A percentile compares a stretch with the other conserved stretches of the same genome.
Evolutionary conservation across 2,113 vertebrate genomes (phyloP).

Genomic region (Oxyura jamaicensis): DNA sequence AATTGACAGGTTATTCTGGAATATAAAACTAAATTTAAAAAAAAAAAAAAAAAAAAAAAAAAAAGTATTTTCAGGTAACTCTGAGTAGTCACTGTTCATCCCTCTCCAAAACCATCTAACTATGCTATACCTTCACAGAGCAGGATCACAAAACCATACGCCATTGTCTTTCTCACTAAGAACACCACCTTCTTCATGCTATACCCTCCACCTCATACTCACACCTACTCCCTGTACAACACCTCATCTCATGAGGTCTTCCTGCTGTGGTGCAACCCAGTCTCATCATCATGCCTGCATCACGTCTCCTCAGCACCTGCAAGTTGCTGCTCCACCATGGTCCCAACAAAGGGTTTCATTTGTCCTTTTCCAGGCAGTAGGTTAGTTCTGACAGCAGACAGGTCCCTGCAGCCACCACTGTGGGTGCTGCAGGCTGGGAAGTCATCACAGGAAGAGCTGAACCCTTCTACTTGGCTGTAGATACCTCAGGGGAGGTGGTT

Average conservation of each 20-base stretch:
- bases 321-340: rapidly evolving
- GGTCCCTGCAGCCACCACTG: not conserved
- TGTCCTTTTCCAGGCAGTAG: not conserved
- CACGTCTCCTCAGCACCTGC: not conserved
- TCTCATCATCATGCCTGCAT: not conserved
- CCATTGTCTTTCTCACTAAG: not conserved
- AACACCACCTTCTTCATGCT: not conserved
- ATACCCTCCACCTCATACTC: not conserved
- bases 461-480: not conserved
- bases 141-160: not conserved
- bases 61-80: not conserved
- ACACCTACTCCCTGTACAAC: not conserved
- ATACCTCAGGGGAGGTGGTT: not conserved
- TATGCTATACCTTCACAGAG: not conserved
- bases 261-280: not conserved
- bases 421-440: not conserved
- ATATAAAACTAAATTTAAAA: not conserved
- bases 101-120: not conserved
- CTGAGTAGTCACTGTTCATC: not conserved
- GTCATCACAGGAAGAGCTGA: not conserved
- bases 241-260: not conserved
- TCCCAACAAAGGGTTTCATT: not conserved
- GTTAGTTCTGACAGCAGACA: not conserved
- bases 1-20: not conserved
- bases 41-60: rapidly evolving